phyloP scores from a whole-genome alignment of 2,113 vertebrate species.

The Synodontis membranacea region DNA sequence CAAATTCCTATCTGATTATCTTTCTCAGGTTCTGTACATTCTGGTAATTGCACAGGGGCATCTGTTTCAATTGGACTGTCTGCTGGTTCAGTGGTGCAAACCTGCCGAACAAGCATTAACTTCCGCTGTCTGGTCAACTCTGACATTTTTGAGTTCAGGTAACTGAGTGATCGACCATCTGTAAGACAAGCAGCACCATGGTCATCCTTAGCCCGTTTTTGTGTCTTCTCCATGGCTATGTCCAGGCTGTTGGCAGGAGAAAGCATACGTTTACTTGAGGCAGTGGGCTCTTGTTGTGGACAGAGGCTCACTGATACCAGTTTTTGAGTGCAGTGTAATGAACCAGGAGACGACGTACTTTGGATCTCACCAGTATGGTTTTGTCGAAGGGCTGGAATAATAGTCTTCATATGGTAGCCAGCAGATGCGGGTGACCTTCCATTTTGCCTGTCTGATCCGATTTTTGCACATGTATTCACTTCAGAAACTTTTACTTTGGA shows the following conservation, averaged over 20 bases:
- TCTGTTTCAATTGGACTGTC: slow-evolving; percentile 83
- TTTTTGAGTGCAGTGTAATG: slow-evolving; percentile 78
- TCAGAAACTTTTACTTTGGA: slow-evolving; percentile 69
- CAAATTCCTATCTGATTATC: slow-evolving; percentile 63
- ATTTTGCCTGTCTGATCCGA: slow-evolving; percentile 70
- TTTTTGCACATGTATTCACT: slow-evolving; percentile 67
- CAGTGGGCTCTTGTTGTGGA: slow-evolving; percentile 87
- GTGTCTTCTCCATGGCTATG: slow-evolving; percentile 98
- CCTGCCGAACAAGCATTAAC: slow-evolving; percentile 86
- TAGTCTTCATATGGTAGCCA: slow-evolving; percentile 60
- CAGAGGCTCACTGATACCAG: slow-evolving; percentile 82
- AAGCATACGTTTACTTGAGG: slow-evolving; percentile 95
- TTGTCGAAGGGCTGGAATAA: slow-evolving; percentile 59
- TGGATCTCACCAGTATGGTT: slow-evolving; percentile 60
- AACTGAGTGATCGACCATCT: slow-evolving; percentile 74
- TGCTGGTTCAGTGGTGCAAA: slow-evolving; percentile 88
- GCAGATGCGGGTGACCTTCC: slow-evolving; percentile 66
- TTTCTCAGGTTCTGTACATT: slow-evolving; percentile 62
- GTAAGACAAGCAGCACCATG: slow-evolving; percentile 83
- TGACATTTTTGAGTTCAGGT: slow-evolving; percentile 72
- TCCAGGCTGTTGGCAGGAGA: slow-evolving; percentile 98
- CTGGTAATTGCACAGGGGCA: slow-evolving; percentile 66
- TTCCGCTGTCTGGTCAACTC: slow-evolving; percentile 86
- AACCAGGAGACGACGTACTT: slow-evolving; percentile 66
- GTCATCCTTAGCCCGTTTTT: slow-evolving; percentile 96